These are phyloP conservation scores for Latrodectus geometricus DNA, from an alignment of 1,140 invertebrate genomes.

Conservation along the genomic window DNA sequence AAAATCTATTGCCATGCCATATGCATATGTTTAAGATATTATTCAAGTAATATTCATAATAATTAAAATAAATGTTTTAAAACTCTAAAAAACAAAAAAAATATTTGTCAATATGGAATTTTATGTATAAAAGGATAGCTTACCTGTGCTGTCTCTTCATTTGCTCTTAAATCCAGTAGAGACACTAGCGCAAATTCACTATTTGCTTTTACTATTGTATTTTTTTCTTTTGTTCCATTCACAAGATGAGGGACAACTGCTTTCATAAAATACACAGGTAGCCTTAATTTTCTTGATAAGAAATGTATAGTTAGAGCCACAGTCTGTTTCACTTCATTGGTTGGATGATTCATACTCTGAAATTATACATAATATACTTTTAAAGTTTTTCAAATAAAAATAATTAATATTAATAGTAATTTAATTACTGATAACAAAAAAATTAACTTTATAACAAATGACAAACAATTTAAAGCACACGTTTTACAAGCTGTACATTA, in stretches of 20 bases:
- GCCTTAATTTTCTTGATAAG: slow-evolving; percentile 76
- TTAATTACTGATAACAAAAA: too few relatives aligned
- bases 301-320: slow-evolving; percentile 84
- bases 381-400: too few relatives aligned
- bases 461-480: too few relatives aligned
- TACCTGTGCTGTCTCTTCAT: slow-evolving; percentile 82
- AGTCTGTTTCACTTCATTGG: slow-evolving; percentile 94
- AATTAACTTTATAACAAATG: too few relatives aligned
- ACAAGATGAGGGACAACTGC: slow-evolving; percentile 88
- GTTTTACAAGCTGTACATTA: too few relatives aligned
- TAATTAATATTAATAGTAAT: too few relatives aligned
- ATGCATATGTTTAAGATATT: too few relatives aligned
- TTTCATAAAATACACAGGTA: slow-evolving; percentile 79
- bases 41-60: too few relatives aligned
- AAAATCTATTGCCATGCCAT: too few relatives aligned
- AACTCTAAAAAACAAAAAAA: too few relatives aligned
- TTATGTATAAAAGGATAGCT: slow-evolving; percentile 52
- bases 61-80: too few relatives aligned
- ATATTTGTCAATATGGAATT: too few relatives aligned
- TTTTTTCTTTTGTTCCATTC: slow-evolving; percentile 98
- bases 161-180: slow-evolving; percentile 81
- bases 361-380: slow-evolving; percentile 17
- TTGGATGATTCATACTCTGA: slow-evolving; percentile 84
- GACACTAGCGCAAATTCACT: slow-evolving; percentile 91
- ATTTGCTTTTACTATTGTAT: slow-evolving; percentile 91